These are phyloP conservation scores for Aix galericulata DNA, from an alignment of 2,113 vertebrate species.

Conservation along the genomic window DNA sequence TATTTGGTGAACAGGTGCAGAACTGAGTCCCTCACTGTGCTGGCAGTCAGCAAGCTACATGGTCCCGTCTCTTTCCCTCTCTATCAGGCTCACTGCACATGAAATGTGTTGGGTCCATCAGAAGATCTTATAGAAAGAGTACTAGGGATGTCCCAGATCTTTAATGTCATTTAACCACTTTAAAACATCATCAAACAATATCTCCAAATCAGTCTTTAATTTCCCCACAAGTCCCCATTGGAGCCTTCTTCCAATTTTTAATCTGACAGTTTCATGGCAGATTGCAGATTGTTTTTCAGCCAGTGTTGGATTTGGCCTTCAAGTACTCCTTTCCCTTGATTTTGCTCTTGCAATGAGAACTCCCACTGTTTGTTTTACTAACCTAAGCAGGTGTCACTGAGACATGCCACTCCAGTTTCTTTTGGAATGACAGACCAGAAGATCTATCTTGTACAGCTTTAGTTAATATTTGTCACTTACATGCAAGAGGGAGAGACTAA, in stretches of 20 bases:
- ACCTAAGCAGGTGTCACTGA: background rate
- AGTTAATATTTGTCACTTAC: background rate
- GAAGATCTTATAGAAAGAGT: background rate
- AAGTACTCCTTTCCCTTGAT: background rate
- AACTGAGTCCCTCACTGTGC: background rate
- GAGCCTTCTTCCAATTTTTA: background rate
- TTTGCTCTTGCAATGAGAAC: background rate
- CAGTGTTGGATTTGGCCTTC: background rate
- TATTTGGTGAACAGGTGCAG: background rate
- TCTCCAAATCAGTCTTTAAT: background rate
- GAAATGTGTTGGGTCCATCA: background rate
- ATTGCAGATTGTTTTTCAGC: background rate
- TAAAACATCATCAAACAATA: background rate
- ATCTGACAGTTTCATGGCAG: background rate
- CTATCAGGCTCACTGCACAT: background rate
- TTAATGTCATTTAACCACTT: background rate
- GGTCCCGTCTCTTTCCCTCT: background rate
- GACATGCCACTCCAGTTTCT: background rate
- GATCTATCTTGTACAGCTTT: background rate
- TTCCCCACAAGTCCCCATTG: background rate
- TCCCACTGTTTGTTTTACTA: background rate
- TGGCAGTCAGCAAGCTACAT: background rate
- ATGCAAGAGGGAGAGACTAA: background rate
- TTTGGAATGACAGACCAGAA: background rate
- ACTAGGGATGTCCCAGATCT: background rate